Evolutionary conservation across 2,113 vertebrate genomes (phyloP), one percentile per base, ranked within the genome.

Genomic region (Chaetops frenatus): DNA sequence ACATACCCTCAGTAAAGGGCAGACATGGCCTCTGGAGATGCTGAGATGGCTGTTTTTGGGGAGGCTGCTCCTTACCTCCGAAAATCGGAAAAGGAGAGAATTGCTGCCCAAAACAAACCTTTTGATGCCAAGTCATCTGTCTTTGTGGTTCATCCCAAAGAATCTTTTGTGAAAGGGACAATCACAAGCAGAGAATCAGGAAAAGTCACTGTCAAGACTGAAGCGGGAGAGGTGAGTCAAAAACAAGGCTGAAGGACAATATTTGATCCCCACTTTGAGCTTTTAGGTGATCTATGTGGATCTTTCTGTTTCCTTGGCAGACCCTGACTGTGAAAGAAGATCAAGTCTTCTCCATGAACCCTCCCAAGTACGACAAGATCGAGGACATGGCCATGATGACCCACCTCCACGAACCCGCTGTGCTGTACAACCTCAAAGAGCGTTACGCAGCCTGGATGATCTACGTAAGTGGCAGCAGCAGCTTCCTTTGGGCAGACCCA

Each of bases 321-420:
- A 91, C 92, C 6, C 38, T 94, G 20, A 94, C 88, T 0, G 92
- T 94, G 29, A 94, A 94, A 27, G 92, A 94, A 0, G 92, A 94
- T 38, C 92, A 94, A 1, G 1, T 78, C 58, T 79, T 28, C 38
- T 64, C 76, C 76, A 86, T 87, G 85, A 87, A 87, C 85, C 98
- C 98, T 54, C 98, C 98, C 45, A 99, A 99, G 73, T 99, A 95
- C 1, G 98, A 99, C 44, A 99, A 99, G 94, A 98, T 99, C 1
- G 98, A 99, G 97, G 98, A 99, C 88, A 99, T 99, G 98, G 98
- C 97, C 86, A 99, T 98, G 98, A 99, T 99, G 98, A 99, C 98
- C 19, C 98, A 99, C 93, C 97, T 99, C 77, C 98, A 98, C 0
- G 98, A 99, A 83, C 98, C 98, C 0, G 97, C 95, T 9, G 93